Conservation (phyloP, 2,888 invertebrate genomes). For the Charanyca ferruginea region DNA sequence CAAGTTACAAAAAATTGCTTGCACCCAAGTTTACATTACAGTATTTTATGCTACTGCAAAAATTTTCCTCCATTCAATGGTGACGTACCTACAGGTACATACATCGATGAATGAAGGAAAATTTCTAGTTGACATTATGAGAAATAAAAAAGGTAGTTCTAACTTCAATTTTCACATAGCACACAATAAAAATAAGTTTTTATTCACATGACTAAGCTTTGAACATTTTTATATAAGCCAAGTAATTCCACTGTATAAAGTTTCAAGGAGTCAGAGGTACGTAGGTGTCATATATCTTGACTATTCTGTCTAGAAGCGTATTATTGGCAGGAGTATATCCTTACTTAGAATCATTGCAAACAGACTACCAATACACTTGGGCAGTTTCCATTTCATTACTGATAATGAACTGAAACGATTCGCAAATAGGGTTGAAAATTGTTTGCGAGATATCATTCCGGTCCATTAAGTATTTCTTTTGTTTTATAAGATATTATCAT, state of each 20-base stretch:
- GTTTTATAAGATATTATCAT: too few species aligned
- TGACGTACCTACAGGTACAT: too few species aligned
- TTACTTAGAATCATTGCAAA: background rate
- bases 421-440: background rate
- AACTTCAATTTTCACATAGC: conserved; percentile 20
- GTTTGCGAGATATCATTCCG: background rate
- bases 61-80: too few species aligned
- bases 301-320: background rate
- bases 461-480: too few species aligned
- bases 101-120: too few species aligned
- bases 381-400: too few species aligned
- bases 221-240: conserved; percentile 17
- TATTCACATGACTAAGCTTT: conserved; percentile 21
- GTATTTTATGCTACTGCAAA: too few species aligned
- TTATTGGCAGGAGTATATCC: background rate
- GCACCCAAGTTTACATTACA: too few species aligned
- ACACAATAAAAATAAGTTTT: conserved; percentile 25
- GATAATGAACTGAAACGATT: background rate
- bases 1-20: background rate
- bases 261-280: background rate
- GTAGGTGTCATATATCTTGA: conserved; percentile 6
- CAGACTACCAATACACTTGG: too few species aligned
- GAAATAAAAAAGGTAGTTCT: conserved; percentile 24
- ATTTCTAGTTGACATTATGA: background rate
- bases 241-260: background rate